Percentiles rank a stretch among this genome's conserved stretches.
Evolutionary conservation across 2,888 invertebrate genomes (phyloP).

Genomic region (Gymnosoma rotundatum): DNA sequence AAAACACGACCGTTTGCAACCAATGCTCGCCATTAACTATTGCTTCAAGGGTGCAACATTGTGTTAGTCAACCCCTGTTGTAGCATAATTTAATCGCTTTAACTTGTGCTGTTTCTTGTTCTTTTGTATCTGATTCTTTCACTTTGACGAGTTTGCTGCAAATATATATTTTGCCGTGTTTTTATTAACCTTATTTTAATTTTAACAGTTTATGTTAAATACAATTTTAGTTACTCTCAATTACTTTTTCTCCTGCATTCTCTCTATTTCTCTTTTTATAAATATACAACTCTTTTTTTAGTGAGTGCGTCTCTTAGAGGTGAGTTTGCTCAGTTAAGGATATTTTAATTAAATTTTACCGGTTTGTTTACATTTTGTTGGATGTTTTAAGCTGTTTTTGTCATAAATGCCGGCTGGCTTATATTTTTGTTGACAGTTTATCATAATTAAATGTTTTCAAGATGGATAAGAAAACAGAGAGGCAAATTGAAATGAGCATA

Average conservation of each 20-base stretch:
- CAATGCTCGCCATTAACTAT: constrained; percentile 82
- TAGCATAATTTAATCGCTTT: constrained; percentile 63
- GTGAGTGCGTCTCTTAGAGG: constrained; percentile 16
- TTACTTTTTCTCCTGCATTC: no score
- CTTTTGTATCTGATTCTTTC: neutral
- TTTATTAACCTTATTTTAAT: constrained; percentile 55
- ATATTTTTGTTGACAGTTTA: constrained; percentile 6
- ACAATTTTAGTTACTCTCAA: neutral
- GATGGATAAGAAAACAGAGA: constrained; percentile 14
- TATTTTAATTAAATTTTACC: constrained; percentile 70
- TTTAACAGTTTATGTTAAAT: constrained; percentile 43
- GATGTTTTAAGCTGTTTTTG: constrained; percentile 5
- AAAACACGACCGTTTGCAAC: constrained; percentile 82
- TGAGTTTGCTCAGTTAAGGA: constrained; percentile 65
- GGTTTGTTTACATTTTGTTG: constrained; percentile 80
- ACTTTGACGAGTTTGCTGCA: constrained; percentile 30
- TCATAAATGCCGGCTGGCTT: constrained; percentile 48
- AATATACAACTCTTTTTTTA: neutral
- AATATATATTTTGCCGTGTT: constrained; percentile 12
- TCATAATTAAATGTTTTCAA: constrained; percentile 18
- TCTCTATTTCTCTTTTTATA: neutral
- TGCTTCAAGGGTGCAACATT: constrained; percentile 78
- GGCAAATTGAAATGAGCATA: constrained; percentile 2
- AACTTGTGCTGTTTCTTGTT: constrained; percentile 46
- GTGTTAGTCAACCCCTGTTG: constrained; percentile 74